A percentile compares a stretch with the other conserved stretches of the same genome.
phyloP scores from a whole-genome alignment of 2,113 vertebrate genomes.

The Xiphophorus hellerii region DNA sequence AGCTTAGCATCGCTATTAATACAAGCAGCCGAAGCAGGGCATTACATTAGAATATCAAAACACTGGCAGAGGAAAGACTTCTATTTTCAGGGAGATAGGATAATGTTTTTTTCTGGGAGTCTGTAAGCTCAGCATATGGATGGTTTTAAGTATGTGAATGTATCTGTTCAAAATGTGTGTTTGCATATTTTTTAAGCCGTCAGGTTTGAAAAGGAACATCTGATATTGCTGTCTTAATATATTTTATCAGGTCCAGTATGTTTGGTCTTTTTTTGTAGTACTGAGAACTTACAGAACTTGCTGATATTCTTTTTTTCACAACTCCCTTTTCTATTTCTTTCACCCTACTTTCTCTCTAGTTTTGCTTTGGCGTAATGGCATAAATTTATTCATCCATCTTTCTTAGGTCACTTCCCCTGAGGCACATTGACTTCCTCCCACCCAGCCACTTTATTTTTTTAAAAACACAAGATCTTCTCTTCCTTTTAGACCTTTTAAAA shows the following conservation, averaged over 20 bases:
- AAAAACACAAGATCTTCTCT: conserved; percentile 17
- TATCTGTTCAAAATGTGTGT: conserved; percentile 21
- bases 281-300: conserved; percentile 9
- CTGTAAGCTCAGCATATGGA: conserved; percentile 40
- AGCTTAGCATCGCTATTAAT: conserved; percentile 71
- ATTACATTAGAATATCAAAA: conserved; percentile 69
- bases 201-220: neutral
- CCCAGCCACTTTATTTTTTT: conserved; percentile 13
- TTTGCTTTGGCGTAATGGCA: conserved; percentile 23
- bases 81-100: conserved; percentile 59
- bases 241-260: conserved; percentile 3
- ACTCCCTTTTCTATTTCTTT: conserved; percentile 9
- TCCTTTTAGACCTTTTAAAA: conserved; percentile 5
- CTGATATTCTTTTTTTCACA: conserved; percentile 4
- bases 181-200: conserved; percentile 44
- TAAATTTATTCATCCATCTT: conserved; percentile 18
- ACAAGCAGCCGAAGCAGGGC: conserved; percentile 53
- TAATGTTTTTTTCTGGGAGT: conserved; percentile 49
- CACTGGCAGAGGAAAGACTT: conserved; percentile 55
- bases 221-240: conserved; percentile 16
- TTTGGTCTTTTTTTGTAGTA: conserved; percentile 15
- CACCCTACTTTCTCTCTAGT: conserved; percentile 12
- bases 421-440: conserved; percentile 23
- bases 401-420: conserved; percentile 34
- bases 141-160: conserved; percentile 18